phyloP scores from a whole-genome alignment of 2,888 invertebrate genomes.

The Stramonita haemastoma region DNA sequence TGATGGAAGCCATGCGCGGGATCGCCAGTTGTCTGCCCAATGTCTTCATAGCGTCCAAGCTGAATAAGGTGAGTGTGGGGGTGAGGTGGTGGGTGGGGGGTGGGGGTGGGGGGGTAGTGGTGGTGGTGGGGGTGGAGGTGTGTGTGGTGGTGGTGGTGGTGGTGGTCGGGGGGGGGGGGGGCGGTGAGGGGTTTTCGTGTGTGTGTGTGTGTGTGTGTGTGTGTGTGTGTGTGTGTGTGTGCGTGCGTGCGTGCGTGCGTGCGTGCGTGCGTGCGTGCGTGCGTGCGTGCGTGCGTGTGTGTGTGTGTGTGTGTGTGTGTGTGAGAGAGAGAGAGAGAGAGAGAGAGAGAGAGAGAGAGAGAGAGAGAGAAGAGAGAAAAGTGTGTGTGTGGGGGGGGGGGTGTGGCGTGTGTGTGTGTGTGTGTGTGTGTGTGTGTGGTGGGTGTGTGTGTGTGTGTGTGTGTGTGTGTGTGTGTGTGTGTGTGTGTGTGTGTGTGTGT shows the following conservation, averaged over 20 bases:
- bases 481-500: neutral
- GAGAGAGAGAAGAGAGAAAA: neutral
- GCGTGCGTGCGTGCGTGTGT: neutral
- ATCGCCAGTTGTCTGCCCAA: conserved; percentile 47
- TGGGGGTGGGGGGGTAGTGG: too few relatives aligned
- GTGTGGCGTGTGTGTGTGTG: neutral
- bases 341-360: neutral
- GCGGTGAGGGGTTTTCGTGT: too few relatives aligned
- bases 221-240: neutral
- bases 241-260: neutral
- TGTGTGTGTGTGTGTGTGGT: neutral
- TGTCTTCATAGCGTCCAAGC: conserved; percentile 44
- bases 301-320: neutral
- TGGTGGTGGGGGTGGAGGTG: too few relatives aligned
- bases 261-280: neutral
- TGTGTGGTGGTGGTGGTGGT: too few relatives aligned
- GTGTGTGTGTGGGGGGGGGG: neutral
- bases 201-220: neutral
- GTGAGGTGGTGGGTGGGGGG: too few relatives aligned
- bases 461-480: neutral
- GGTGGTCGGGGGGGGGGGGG: too few relatives aligned
- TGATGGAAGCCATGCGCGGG: conserved; percentile 46
- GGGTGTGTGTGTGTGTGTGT: neutral
- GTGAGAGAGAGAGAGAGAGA: neutral
- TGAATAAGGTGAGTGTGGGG: conserved; percentile 33